Evolutionary conservation across 2,888 invertebrate species (phyloP), one percentile per base, ranked within the genome.

Genomic region (Neelides folsomi): DNA sequence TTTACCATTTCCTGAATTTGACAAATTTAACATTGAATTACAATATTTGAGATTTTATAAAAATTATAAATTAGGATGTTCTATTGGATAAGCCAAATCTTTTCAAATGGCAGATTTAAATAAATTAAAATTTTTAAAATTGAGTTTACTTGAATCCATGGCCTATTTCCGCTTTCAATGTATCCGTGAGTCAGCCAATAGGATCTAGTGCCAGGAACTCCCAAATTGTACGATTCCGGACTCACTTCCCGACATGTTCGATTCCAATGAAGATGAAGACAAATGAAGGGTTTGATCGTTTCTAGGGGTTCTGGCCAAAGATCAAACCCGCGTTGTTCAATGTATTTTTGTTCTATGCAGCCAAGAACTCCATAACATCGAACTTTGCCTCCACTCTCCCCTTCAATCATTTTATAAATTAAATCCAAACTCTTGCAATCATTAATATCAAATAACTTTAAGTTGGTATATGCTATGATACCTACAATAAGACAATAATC

Each of bases 141-240:
- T 8, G 19, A n/a, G n/a, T n/a, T 67, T 57, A 76, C 76, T 69
- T 74, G 64, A 19, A 89, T 82, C 92, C 90, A 90, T 46, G 76
- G 71, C 65, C 83, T 82, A 57, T 81, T 78, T 1, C 88, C 88
- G 41, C 82, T 79, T 68, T 92, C 90, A 57, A 88, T 72, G 69
- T 87, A 93, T 0, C 92, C 93, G 67, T 93, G 93, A 1, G 84
- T 77, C 55, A 93, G 77, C 61, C 61, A 63, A 54, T 89, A 73
- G 67, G 81, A 86, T 58, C 83, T 76, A 4, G 80, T 81, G 9
- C 79, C 79, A 18, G 78, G 73, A 38, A 56, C 37, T 4, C 16
- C 35, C 37, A 12, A 9, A 12, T 39, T 16, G 10, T 27, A 9
- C 5, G n/a, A 27, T 12, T 54, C 51, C 9, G 51, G 42, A 19